Base-by-base conservation (phyloP, 2,797 vertebrate species). In the Mus spretus region DNA sequence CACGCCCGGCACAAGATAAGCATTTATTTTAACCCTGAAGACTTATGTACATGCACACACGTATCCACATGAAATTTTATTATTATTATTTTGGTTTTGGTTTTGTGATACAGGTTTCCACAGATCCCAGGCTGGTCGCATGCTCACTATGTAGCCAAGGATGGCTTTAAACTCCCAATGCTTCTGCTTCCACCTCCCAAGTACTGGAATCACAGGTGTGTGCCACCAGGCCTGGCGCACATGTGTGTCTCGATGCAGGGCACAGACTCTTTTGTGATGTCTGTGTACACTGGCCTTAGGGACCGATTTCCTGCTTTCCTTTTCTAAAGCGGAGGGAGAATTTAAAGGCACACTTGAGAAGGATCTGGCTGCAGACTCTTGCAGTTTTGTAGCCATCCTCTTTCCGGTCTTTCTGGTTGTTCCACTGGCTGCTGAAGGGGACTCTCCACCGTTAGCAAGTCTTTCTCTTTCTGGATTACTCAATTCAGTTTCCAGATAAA, bases 251-350 rank as follows among this genome's bases (percentile, higher is more conserved):
- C 79, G 82, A 86, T 88, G 61, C 37, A 65, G 63, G 82, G 63
- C 34, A 61, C 63, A 47, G 2, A 20, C 4, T 75, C 90, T 93
- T 70, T 91, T 93, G 61, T 55, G 11, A 82, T 96, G 88, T 67
- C 90, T 81, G 24, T 93, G 57, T 72, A 95, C 85, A 93, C 94
- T 89, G 92, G 89, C 96, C 75, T 96, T 59, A 34, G 70, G 67
- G 50, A 65, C 3, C 89, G 78, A 96, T 90, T 96, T 98, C 97
- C 97, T 96, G 92, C 97, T 97, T 96, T 96, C 82, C 86, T 78
- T 95, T 86, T 95, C 93, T 79, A 61, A 94, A 81, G 70, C 22
- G 17, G 90, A 87, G 77, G 70, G 83, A 94, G 89, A 92, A 83
- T 57, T 92, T 90, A 79, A 90, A 96, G 85, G 65, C 6, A 81